phyloP scores from a whole-genome alignment of 2,888 invertebrate genomes.

The Mycalesis mineus region DNA sequence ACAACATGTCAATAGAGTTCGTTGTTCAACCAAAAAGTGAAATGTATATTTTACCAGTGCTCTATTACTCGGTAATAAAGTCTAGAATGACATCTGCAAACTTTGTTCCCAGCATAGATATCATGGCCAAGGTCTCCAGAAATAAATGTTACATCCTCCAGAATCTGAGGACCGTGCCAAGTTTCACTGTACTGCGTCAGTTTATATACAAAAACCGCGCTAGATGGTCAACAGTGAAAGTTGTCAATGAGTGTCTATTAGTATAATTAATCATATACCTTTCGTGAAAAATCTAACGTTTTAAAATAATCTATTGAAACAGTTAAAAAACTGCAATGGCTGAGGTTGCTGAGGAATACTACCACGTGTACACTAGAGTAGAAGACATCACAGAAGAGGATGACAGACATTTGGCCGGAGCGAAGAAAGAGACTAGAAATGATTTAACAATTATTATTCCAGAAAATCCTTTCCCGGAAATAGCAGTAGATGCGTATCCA shows the following conservation, averaged over 20 bases:
- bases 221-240: constrained; percentile 47
- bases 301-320: constrained; percentile 8
- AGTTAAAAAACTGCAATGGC: constrained; percentile 40
- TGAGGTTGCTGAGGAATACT: constrained; percentile 57
- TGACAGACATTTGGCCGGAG: constrained; percentile 65
- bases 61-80: constrained; percentile 37
- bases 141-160: constrained; percentile 74
- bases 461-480: constrained; percentile 72
- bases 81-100: constrained; percentile 34
- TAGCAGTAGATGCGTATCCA: constrained; percentile 72
- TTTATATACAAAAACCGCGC: constrained; percentile 52
- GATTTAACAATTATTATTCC: constrained; percentile 66
- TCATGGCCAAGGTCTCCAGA: constrained; percentile 68
- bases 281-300: neutral
- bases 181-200: constrained; percentile 53
- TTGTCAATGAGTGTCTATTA: constrained; percentile 38
- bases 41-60: neutral
- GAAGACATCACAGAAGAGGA: constrained; percentile 69
- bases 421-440: constrained; percentile 65
- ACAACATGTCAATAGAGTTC: constrained; percentile 6
- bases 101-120: constrained; percentile 42
- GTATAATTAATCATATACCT: constrained; percentile 37
- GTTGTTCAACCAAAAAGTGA: constrained; percentile 7
- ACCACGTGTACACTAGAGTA: constrained; percentile 55
- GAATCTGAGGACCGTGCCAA: constrained; percentile 59